Conservation (phyloP, 2,888 invertebrate genomes). For the Xestia xanthographa region DNA sequence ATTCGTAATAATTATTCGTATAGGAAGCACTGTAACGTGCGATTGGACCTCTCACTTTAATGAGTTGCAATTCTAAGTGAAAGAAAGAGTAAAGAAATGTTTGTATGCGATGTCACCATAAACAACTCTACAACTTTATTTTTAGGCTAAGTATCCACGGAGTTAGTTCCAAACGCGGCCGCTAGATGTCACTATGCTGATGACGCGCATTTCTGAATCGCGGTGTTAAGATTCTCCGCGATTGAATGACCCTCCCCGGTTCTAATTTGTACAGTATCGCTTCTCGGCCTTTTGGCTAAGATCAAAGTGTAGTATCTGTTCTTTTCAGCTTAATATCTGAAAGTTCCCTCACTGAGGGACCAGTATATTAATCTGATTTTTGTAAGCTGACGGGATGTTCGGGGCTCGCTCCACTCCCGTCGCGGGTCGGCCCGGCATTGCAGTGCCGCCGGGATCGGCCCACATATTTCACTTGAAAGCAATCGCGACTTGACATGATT, state of each 20-base stretch:
- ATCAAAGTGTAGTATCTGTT: slow-evolving; percentile 75
- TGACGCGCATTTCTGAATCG: slow-evolving; percentile 51
- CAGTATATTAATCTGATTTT: slow-evolving; percentile 72
- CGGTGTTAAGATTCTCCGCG: slow-evolving; percentile 65
- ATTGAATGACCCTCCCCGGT: slow-evolving; percentile 28
- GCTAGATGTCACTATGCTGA: slow-evolving; percentile 65
- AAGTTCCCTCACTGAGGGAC: slow-evolving; percentile 74
- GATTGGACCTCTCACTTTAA: background rate
- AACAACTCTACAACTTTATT: background rate
- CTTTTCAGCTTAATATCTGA: slow-evolving; percentile 75
- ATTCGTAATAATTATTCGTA: background rate
- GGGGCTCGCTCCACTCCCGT: slow-evolving; percentile 74
- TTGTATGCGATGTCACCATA: background rate
- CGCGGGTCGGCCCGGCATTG: slow-evolving; percentile 74
- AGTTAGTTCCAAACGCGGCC: slow-evolving; percentile 1
- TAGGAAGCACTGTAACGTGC: background rate
- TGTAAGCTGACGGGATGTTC: slow-evolving; percentile 70
- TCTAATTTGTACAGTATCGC: slow-evolving; percentile 52
- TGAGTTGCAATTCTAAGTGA: background rate
- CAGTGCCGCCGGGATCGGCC: slow-evolving; percentile 74
- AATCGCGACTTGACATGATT: too few relatives aligned
- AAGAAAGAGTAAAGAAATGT: background rate
- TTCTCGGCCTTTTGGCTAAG: slow-evolving; percentile 75
- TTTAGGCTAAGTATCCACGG: slow-evolving; percentile 20
- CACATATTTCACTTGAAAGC: slow-evolving; percentile 35